Evolutionary conservation across 2,888 invertebrate species (phyloP), one percentile per base, ranked within the genome.

Genomic region (Dugesia japonica): DNA sequence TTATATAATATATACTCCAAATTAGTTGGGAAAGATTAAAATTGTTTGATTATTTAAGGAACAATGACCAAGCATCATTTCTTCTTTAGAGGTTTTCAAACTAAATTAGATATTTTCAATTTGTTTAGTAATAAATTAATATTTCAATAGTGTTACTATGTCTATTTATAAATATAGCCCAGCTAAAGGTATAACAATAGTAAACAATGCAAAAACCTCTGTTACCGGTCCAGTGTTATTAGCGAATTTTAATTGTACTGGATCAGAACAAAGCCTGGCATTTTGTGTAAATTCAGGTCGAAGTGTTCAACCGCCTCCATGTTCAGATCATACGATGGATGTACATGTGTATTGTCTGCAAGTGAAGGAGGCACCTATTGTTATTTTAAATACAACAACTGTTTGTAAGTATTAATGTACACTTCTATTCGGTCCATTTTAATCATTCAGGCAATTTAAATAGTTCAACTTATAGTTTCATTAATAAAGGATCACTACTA

Each of bases 261-360:
- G 56, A 9, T 56, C n/a, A 56, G 56, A 56, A 56, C 7, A 1
- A 23, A 56, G 17, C 17, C 4, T 56, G 17, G 4, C 56, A 56
- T 56, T 20, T 23, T 56, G 56, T n/a, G 4, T n/a, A n/a, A 56
- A 23, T 56, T 56, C 56, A 20, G 56, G 56, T 1, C 4, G n/a
- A 20, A 9, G 4, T 23, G 56, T 23, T 56, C 56, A 56, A 56
- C 56, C 56, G 4, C 56, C 56, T 56, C 56, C 56, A 20, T 56
- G 56, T 56, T 56, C 56, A 20, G n/a, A 56, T 56, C 56, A 56
- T 56, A n/a, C n/a, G 1, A 56, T 56, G 56, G 56, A 56, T 56
- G 56, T 56, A 7, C 56, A 56, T 23, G 56, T 56, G 1, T 56
- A 13, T 56, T 56, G 56, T 23, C 56, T 56, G 1, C n/a, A 56